Base-by-base conservation (phyloP, 2,888 invertebrate species). In the Amiota mariae region DNA sequence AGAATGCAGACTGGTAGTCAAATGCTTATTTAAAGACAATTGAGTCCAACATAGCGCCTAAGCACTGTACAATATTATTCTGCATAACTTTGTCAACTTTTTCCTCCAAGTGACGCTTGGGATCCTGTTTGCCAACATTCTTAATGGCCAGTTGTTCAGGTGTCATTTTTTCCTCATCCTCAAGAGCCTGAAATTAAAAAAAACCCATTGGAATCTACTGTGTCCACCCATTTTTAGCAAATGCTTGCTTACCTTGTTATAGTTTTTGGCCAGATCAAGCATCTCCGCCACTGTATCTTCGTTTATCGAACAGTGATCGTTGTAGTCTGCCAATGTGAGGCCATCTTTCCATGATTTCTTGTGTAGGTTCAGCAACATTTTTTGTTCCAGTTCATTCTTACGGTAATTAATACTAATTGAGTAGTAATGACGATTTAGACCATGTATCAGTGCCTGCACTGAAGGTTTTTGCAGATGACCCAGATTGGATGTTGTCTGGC, bases 341-440 rank as follows among this genome's bases (percentile, higher is more conserved):
- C 98, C 97, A 88, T 98, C 98, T 95, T 97, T 97, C 98, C 98
- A 98, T 0, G 98, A 98, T 90, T 98, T 98, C 91, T 99, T 99
- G 91, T 99, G 98, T 80, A 99, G 92, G 91, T 99, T 99, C 75
- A 99, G 91, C 76, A 99, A 91, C 99, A 99, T 99, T 92, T 99
- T 99, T 90, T 99, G 99, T 90, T 99, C 99, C 77, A 99, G 91
- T 90, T 99, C 98, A 90, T 99, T 99, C 91, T 99, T 99, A 81
- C 98, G 94, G 91, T 99, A 99, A 90, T 99, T 99, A 90, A 99
- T 99, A 90, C 98, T 98, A 88, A 99, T 99, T 59, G 99, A 99
- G 90, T 99, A 99, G 89, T 99, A 99, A 91, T 99, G 99, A 78
- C 99, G 94, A 90, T 99, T 99, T 47, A 99, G 92, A 13, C 99